Evolutionary conservation across 1,140 invertebrate species (phyloP).

Genomic region (Lethrus apterus): DNA sequence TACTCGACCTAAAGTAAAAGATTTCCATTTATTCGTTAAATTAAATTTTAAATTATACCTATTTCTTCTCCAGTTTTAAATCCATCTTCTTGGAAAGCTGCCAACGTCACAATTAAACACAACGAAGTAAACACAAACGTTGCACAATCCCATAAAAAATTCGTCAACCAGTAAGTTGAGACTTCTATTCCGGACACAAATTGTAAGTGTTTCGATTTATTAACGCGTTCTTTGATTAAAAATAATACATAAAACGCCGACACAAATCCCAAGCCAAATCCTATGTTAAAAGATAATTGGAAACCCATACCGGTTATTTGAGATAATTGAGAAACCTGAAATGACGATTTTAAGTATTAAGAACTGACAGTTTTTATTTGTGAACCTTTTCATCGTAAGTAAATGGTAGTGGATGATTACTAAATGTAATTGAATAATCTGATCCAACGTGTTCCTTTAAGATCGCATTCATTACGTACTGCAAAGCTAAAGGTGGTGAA

Average conservation of each 20-base stretch:
- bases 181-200: constrained; percentile 69
- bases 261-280: constrained; percentile 63
- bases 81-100: constrained; percentile 51
- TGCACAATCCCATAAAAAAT: constrained; percentile 65
- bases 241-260: constrained; percentile 69
- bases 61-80: constrained; percentile 45
- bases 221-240: constrained; percentile 51
- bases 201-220: constrained; percentile 59
- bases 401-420: constrained; percentile 63
- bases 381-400: constrained; percentile 33
- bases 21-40: neutral
- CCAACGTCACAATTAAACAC: constrained; percentile 46
- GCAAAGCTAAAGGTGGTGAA: constrained; percentile 42
- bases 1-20: neutral
- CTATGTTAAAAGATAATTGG: constrained; percentile 55
- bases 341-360: neutral
- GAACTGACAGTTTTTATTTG: neutral
- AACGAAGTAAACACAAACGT: constrained; percentile 52
- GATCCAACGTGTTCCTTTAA: constrained; percentile 38
- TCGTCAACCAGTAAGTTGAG: constrained; percentile 61
- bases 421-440: constrained; percentile 48
- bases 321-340: constrained; percentile 43
- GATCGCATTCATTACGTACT: constrained; percentile 28
- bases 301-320: constrained; percentile 52
- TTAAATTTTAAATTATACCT: constrained; percentile 34